Evolutionary conservation across 2,797 vertebrate species (phyloP).

Genomic region (Rhodeus uyekii): DNA sequence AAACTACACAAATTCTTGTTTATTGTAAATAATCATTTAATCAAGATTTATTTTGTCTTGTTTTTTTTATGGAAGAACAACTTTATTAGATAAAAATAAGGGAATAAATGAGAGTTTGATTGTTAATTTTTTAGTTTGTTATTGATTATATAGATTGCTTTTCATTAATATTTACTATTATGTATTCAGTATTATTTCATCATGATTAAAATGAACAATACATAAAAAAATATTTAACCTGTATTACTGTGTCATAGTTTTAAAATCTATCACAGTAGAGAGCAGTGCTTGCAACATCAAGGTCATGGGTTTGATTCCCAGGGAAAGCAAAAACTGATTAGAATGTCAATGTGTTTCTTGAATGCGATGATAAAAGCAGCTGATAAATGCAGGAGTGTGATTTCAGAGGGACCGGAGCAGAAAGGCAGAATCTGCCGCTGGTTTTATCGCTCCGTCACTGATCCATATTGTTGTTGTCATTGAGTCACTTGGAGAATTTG

Average conservation of each 20-base stretch:
- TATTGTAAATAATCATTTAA: too few species aligned
- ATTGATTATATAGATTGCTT: neutral
- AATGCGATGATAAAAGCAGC: too few species aligned
- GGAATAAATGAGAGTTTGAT: neutral
- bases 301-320: too few species aligned
- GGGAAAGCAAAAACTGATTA: too few species aligned
- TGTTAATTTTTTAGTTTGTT: neutral
- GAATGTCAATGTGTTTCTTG: too few species aligned
- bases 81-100: neutral
- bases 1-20: too few species aligned
- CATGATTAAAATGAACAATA: too few species aligned
- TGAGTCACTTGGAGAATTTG: constrained; percentile 49
- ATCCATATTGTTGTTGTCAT: constrained; percentile 14
- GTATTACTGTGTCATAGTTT: neutral
- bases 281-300: too few species aligned
- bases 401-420: neutral
- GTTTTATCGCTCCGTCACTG: neutral
- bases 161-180: neutral
- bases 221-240: neutral
- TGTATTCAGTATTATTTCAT: too few species aligned
- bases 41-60: neutral
- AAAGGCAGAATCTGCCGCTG: neutral
- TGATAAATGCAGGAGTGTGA: too few species aligned
- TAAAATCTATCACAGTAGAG: too few species aligned
- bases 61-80: too few species aligned